phyloP scores from a whole-genome alignment of 2,113 vertebrate species.

The Podarcis cretensis region DNA sequence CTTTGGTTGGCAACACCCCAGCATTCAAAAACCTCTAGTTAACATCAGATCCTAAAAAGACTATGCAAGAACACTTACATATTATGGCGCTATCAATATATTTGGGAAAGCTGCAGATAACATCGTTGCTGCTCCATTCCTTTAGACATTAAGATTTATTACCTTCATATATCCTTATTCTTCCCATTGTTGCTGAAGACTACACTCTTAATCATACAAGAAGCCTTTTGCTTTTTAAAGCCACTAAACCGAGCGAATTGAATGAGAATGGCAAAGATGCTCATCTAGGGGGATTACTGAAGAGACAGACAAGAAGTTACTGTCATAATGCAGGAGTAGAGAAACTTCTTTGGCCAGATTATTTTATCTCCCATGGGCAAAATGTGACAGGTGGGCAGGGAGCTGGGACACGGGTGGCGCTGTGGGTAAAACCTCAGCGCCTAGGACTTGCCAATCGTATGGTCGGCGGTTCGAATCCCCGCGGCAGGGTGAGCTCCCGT shows the following conservation, averaged over 20 bases:
- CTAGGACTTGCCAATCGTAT: no score
- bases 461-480: no score
- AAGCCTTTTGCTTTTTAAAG: not conserved
- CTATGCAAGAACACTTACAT: conserved; percentile 29
- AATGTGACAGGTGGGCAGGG: no score
- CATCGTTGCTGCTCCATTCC: conserved; percentile 6
- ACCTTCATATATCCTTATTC: not conserved
- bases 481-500: no score
- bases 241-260: conserved; percentile 16
- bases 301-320: no score
- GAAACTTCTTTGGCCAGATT: no score
- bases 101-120: conserved; percentile 4
- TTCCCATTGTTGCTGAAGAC: conserved; percentile 13
- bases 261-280: conserved; percentile 16
- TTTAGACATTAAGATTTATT: conserved; percentile 30
- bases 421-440: no score
- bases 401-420: no score
- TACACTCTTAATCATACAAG: conserved; percentile 39
- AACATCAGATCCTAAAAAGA: conserved; percentile 19
- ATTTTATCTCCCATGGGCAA: no score
- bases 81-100: conserved; percentile 32
- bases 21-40: not conserved
- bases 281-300: not conserved
- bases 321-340: no score
- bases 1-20: not conserved